Evolutionary conservation across 2,797 vertebrate genomes (phyloP).

Genomic region (Intellagama lesueurii): DNA sequence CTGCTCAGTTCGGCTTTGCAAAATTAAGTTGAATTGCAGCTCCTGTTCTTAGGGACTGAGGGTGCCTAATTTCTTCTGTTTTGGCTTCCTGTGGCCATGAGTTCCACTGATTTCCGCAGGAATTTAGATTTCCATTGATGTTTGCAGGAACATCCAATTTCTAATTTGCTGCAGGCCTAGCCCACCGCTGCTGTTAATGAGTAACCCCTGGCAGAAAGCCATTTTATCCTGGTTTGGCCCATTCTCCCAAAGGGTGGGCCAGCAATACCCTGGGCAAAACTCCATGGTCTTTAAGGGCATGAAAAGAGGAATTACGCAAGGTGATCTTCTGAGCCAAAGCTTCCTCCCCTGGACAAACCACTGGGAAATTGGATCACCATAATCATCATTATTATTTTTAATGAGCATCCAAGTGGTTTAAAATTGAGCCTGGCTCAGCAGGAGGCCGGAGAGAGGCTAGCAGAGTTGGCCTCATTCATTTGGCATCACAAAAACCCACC

Average conservation of each 20-base stretch:
- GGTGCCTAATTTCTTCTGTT: no score
- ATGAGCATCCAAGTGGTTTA: background rate
- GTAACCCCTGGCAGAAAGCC: background rate
- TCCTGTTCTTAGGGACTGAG: background rate
- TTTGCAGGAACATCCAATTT: background rate
- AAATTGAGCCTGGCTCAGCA: background rate
- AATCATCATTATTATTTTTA: background rate
- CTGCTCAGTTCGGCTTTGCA: no score
- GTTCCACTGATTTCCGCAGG: background rate
- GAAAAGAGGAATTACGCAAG: background rate
- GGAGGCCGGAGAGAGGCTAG: background rate
- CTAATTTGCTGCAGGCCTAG: background rate
- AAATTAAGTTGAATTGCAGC: no score
- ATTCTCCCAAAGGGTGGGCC: background rate
- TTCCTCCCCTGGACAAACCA: background rate
- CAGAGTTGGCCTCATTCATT: background rate
- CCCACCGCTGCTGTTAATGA: background rate
- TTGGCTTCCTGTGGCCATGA: background rate
- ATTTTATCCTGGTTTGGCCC: background rate
- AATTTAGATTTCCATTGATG: background rate
- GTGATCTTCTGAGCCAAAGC: background rate
- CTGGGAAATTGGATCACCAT: background rate
- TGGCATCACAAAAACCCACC: background rate
- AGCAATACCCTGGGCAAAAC: background rate
- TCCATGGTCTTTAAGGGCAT: background rate